These are phyloP conservation scores for Thaumatotibia leucotreta DNA, from an alignment of 1,140 invertebrate genomes.

Conservation along the genomic window DNA sequence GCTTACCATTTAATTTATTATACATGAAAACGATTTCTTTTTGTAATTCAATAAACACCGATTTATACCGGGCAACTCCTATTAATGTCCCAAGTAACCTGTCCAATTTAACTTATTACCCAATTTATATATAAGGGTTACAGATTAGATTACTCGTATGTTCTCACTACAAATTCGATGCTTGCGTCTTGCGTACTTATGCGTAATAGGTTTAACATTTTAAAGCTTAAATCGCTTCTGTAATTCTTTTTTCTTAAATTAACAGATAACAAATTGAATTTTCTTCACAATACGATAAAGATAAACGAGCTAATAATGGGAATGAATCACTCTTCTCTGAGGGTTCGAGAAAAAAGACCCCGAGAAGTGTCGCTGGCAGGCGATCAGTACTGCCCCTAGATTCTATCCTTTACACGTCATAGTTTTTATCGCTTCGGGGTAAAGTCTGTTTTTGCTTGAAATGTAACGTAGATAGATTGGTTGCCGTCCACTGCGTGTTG, in stretches of 20 bases:
- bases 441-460: background rate
- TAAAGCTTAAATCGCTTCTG: no score
- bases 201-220: no score
- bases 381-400: background rate
- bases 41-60: no score
- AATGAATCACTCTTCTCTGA: background rate
- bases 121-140: no score
- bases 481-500: background rate
- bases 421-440: background rate
- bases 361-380: background rate
- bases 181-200: no score
- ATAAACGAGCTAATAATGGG: constrained; percentile 2
- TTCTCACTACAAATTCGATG: no score
- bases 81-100: no score
- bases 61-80: no score
- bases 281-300: background rate
- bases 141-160: no score
- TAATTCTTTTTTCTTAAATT: background rate
- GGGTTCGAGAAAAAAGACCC: background rate
- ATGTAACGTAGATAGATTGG: background rate
- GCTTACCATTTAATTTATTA: no score
- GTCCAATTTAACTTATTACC: background rate
- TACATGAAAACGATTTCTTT: no score
- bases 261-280: background rate
- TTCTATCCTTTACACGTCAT: background rate